phyloP scores from a whole-genome alignment of 2,888 invertebrate genomes.

The Cartodere bifasciata region DNA sequence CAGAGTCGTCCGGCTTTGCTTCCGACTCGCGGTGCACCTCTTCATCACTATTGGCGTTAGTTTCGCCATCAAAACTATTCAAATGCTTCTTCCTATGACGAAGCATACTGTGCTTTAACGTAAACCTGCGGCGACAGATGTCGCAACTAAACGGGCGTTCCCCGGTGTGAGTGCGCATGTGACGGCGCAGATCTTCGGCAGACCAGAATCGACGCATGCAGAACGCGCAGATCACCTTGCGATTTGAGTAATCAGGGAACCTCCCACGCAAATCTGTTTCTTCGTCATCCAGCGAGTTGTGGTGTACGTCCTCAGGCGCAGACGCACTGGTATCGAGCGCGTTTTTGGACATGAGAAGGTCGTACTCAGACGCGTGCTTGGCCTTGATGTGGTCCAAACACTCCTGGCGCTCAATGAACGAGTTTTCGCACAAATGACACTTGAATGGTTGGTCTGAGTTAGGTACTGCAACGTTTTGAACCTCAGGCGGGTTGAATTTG shows the following conservation, averaged over 20 bases:
- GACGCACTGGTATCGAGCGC: slow-evolving; percentile 52
- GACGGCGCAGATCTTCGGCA: slow-evolving; percentile 81
- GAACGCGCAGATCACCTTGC: slow-evolving; percentile 84
- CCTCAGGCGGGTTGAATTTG: slow-evolving; percentile 19
- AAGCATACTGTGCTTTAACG: slow-evolving; percentile 89
- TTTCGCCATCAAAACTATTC: slow-evolving; percentile 38
- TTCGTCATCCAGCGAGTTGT: slow-evolving; percentile 46
- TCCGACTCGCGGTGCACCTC: slow-evolving; percentile 22
- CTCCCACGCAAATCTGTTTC: slow-evolving; percentile 63
- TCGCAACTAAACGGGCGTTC: slow-evolving; percentile 88
- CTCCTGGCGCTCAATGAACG: slow-evolving; percentile 65
- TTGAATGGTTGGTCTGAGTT: slow-evolving; percentile 70
- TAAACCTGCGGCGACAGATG: slow-evolving; percentile 77
- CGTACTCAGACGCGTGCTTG: slow-evolving; percentile 65
- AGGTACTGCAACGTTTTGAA: slow-evolving; percentile 21
- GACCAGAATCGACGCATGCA: slow-evolving; percentile 93
- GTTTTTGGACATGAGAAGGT: slow-evolving; percentile 69
- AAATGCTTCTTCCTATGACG: slow-evolving; percentile 84
- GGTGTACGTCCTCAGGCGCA: slow-evolving; percentile 31
- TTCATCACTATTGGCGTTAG: slow-evolving; percentile 36
- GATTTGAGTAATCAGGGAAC: slow-evolving; percentile 75
- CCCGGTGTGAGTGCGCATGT: slow-evolving; percentile 89
- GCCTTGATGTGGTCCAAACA: slow-evolving; percentile 72
- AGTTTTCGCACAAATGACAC: slow-evolving; percentile 85
- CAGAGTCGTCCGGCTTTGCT: slow-evolving; percentile 28